Conservation (phyloP, 2,888 invertebrate genomes). For the Ligdia adustata region DNA sequence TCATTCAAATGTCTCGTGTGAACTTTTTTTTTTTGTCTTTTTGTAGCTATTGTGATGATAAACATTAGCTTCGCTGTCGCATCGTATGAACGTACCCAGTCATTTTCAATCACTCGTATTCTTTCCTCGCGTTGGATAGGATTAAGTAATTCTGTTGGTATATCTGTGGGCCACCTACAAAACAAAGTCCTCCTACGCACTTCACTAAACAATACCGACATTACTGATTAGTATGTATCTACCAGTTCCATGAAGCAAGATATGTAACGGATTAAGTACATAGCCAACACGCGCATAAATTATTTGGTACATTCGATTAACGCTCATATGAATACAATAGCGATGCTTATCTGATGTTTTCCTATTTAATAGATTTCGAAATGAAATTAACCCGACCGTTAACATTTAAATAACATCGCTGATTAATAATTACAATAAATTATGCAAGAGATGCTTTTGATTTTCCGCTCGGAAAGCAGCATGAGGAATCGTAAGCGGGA, state of each 20-base stretch:
- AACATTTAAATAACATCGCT: constrained; percentile 30
- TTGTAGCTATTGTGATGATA: constrained; percentile 45
- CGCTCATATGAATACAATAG: constrained; percentile 70
- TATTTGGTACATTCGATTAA: constrained; percentile 56
- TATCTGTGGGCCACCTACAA: constrained; percentile 26
- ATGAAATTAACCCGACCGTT: constrained; percentile 47
- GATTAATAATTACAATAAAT: constrained; percentile 24
- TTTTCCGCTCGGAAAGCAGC: constrained; percentile 21
- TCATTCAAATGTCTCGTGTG: constrained; percentile 60
- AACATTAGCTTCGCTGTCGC: constrained; percentile 37
- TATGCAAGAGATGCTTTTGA: constrained; percentile 21
- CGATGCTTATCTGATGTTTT: constrained; percentile 53
- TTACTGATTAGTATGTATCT: constrained; percentile 40
- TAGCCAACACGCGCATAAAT: constrained; percentile 46
- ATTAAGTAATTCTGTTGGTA: constrained; percentile 9
- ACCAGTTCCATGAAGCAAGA: constrained; percentile 48
- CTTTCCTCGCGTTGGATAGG: constrained; percentile 11
- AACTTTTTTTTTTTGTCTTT: constrained; percentile 56
- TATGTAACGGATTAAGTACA: constrained; percentile 49
- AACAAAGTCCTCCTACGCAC: constrained; percentile 52
- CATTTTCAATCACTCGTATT: constrained; percentile 27
- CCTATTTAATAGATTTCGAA: constrained; percentile 40
- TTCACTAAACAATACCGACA: constrained; percentile 60
- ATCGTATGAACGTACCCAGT: constrained; percentile 34
- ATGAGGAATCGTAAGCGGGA: constrained; percentile 17